Evolutionary conservation across 1,140 invertebrate species (phyloP), one percentile per base, ranked within the genome.

Genomic region (Lepidurus packardi): DNA sequence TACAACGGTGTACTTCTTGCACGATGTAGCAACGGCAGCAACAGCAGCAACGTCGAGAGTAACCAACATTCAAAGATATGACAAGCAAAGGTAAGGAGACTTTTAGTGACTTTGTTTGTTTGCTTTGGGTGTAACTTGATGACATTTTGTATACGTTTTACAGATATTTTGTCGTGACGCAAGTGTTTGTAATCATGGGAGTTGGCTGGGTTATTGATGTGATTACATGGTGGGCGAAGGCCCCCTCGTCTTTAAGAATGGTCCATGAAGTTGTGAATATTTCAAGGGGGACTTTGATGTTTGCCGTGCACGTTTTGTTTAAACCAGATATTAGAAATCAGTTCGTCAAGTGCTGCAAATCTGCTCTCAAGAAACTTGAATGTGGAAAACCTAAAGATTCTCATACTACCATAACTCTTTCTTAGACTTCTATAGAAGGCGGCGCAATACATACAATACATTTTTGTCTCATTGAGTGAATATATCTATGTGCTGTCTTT

Each of bases 261-360:
- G 21, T 65, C 16, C 53, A 65, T 3, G 53, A 65, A 65, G n/a
- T 65, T 7, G n/a, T 65, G 6, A 65, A 65, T 65, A 65, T 65
- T n/a, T 65, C 53, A 9, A 65, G 53, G 21, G 53, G 53, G 6
- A 5, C 21, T 7, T 16, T 65, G 13, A 13, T 65, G 9, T 65
- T 65, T 21, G 21, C 21, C 16, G 21, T 65, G 16, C 53, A n/a
- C 21, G 53, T 65, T 21, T 9, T 65, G 53, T 65, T 13, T 16
- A 65, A 65, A 21, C 53, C 53, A 7, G 53, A 65, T 65, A 65
- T 65, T 16, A 65, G 53, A 65, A 65, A 65, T n/a, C 53, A 65
- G 3, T 65, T 65, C 21, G 16, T 65, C 16, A 13, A 21, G 13
- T 65, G 53, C 13, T 65, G 53, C 13, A 65, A 65, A 65, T 65